Evolutionary conservation across 2,797 vertebrate species (phyloP).

Genomic region (Harpagifer antarcticus): DNA sequence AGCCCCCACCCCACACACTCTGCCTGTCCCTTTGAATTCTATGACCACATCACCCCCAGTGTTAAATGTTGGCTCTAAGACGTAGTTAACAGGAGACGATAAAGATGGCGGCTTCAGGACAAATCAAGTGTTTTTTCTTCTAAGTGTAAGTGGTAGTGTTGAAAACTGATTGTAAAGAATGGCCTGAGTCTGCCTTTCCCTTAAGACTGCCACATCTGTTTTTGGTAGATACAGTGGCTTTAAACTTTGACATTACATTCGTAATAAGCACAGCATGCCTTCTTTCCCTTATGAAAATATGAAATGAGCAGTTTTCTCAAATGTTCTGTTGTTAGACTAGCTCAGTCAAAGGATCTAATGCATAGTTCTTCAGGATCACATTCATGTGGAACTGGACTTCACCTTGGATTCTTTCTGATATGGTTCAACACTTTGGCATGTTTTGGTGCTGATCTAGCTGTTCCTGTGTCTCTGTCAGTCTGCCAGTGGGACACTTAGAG

Average conservation of each 20-base stretch:
- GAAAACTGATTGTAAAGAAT: constrained; percentile 4
- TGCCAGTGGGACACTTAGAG: constrained; percentile 59
- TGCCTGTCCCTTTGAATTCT: constrained; percentile 35
- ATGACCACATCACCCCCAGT: neutral
- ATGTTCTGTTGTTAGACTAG: constrained; percentile 32
- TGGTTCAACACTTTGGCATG: constrained; percentile 65
- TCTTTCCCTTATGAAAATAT: constrained; percentile 44
- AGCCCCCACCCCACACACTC: constrained; percentile 11
- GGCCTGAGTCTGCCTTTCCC: neutral
- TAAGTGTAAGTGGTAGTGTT: constrained; percentile 1
- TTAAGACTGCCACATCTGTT: constrained; percentile 12
- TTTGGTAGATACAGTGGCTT: constrained; percentile 19
- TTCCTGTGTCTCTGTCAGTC: constrained; percentile 44
- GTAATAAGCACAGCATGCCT: constrained; percentile 11
- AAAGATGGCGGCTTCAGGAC: constrained; percentile 1
- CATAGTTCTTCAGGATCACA: constrained; percentile 67
- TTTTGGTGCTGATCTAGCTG: constrained; percentile 38
- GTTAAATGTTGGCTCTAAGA: constrained; percentile 26
- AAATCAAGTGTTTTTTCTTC: neutral
- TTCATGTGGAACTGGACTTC: constrained; percentile 42
- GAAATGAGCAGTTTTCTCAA: constrained; percentile 33
- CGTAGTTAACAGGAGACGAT: no score
- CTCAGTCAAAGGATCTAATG: constrained; percentile 45
- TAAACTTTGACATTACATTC: constrained; percentile 14
- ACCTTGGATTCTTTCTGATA: constrained; percentile 50